Evolutionary conservation across 2,888 invertebrate species (phyloP).

Genomic region (Sarcophaga caerulescens): DNA sequence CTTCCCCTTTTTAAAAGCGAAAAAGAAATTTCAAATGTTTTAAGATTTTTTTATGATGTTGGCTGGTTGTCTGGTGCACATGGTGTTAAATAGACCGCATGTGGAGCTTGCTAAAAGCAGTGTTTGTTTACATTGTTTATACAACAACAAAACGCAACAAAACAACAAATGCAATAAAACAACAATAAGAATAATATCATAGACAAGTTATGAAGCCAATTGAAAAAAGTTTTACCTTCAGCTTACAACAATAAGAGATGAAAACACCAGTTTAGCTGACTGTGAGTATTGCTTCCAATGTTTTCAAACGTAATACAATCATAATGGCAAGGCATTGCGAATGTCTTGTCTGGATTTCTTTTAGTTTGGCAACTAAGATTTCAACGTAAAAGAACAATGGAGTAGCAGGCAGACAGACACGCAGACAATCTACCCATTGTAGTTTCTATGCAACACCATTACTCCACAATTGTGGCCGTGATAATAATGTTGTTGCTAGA

Average conservation of each 20-base stretch:
- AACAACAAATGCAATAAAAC: constrained; percentile 20
- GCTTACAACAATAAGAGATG: background rate
- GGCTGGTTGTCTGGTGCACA: constrained; percentile 19
- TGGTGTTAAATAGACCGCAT: constrained; percentile 52
- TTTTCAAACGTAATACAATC: no score
- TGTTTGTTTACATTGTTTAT: no score
- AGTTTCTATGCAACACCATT: background rate
- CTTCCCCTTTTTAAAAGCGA: background rate
- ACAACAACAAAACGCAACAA: background rate
- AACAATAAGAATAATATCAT: constrained; percentile 45
- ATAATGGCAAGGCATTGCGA: no score
- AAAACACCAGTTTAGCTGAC: background rate
- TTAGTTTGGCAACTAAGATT: no score
- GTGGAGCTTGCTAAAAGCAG: background rate
- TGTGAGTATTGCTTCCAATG: no score
- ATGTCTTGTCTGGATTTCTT: no score
- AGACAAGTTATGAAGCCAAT: constrained; percentile 66
- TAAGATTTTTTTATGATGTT: constrained; percentile 11
- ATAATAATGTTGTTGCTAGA: background rate
- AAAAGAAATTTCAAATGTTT: constrained; percentile 10
- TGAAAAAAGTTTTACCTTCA: background rate
- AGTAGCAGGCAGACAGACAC: no score
- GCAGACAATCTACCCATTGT: no score
- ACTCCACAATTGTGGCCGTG: constrained; percentile 38
- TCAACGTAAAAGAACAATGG: no score